Evolutionary conservation across 2,113 vertebrate species (phyloP).

Genomic region (Lampris incognitus): DNA sequence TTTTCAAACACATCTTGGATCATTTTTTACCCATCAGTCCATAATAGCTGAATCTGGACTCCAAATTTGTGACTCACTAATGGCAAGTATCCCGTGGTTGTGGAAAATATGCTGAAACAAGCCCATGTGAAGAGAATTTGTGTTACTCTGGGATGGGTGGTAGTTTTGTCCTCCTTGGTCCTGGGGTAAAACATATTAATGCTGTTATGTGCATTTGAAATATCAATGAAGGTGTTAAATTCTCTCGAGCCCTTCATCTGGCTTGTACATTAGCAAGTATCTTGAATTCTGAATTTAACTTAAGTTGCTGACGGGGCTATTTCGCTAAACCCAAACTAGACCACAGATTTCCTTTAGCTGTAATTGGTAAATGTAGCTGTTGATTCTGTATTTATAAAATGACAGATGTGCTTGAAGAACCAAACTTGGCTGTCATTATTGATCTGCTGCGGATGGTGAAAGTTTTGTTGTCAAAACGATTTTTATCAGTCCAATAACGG

Average conservation of each 20-base stretch:
- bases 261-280: not conserved
- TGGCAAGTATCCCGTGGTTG: too few species aligned
- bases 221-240: not conserved
- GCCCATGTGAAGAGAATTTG: too few species aligned
- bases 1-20: conserved; percentile 24
- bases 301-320: not conserved
- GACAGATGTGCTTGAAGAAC: conserved; percentile 26
- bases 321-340: not conserved
- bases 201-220: not conserved
- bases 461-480: not conserved
- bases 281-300: not conserved
- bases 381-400: not conserved
- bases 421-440: conserved; percentile 1
- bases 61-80: too few species aligned
- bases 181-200: too few species aligned
- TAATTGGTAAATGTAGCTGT: conserved; percentile 26
- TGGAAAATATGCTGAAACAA: too few species aligned
- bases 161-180: too few species aligned
- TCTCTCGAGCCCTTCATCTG: conserved; percentile 4
- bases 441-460: not conserved
- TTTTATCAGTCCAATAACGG: not conserved
- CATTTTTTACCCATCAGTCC: conserved; percentile 4
- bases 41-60: not conserved
- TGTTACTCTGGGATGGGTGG: too few species aligned
- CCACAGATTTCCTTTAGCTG: conserved; percentile 20